These are phyloP conservation scores for Hybos culiciformis DNA, from an alignment of 2,888 invertebrate species.

Conservation along the genomic window DNA sequence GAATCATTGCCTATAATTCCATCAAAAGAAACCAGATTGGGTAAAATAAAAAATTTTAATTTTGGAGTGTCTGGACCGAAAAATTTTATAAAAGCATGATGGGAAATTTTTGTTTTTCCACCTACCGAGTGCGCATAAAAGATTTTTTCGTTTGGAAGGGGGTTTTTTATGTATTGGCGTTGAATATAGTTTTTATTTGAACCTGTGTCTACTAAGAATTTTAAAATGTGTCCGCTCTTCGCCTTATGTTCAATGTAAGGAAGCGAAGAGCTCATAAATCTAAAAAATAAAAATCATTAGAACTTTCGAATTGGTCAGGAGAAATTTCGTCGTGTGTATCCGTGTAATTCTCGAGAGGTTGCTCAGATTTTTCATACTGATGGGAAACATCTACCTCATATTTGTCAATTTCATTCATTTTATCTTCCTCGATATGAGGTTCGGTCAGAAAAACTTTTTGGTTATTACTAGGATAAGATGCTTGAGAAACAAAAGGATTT, in stretches of 20 bases:
- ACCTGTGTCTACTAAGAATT: slow-evolving; percentile 8
- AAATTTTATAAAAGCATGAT: neutral
- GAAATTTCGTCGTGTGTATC: neutral
- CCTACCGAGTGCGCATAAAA: neutral
- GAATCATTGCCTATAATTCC: slow-evolving; percentile 9
- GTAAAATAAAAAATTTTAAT: slow-evolving; percentile 8
- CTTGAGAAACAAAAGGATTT: no score
- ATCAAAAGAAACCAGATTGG: slow-evolving; percentile 2
- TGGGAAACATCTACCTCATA: neutral
- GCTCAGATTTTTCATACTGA: neutral
- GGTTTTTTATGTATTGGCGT: slow-evolving; percentile 1
- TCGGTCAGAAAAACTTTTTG: no score
- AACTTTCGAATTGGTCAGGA: neutral
- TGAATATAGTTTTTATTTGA: slow-evolving; percentile 9
- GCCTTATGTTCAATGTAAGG: slow-evolving; percentile 7
- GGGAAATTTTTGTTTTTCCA: neutral
- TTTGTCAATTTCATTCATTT: no score
- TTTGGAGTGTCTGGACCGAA: neutral
- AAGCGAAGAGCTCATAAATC: slow-evolving; percentile 8
- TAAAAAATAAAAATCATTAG: slow-evolving; percentile 8
- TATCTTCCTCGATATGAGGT: no score
- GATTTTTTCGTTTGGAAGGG: slow-evolving; percentile 3
- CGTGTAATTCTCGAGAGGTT: neutral
- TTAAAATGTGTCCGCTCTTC: slow-evolving; percentile 7
- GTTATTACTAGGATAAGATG: no score